These are phyloP conservation scores for Scaptodrosophila latifasciaeformis DNA, from an alignment of 2,888 invertebrate species.

Conservation along the genomic window DNA sequence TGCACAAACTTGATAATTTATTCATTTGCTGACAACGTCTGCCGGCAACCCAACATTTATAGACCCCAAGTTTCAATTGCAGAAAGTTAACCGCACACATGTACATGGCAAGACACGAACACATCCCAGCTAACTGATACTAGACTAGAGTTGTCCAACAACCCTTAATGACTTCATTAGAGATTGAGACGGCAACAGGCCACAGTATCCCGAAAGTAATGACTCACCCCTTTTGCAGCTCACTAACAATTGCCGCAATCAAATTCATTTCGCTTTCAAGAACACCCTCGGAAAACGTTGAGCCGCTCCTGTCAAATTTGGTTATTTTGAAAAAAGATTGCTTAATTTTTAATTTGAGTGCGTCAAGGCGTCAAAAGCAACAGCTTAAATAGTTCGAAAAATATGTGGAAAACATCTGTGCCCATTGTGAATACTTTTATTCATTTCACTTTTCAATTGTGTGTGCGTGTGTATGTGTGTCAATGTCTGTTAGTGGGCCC, in stretches of 20 bases:
- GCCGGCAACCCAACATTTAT: constrained; percentile 34
- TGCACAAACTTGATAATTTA: constrained; percentile 63
- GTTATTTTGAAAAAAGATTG: not conserved
- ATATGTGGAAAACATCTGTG: constrained; percentile 51
- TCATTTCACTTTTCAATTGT: constrained; percentile 26
- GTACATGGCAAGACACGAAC: constrained; percentile 9
- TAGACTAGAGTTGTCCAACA: constrained; percentile 22
- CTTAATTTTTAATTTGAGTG: constrained; percentile 50
- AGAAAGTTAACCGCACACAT: constrained; percentile 52
- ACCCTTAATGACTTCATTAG: constrained; percentile 66
- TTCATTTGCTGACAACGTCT: constrained; percentile 48
- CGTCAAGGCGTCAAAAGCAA: constrained; percentile 50
- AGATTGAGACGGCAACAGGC: not conserved
- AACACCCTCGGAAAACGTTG: not conserved
- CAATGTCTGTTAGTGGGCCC: constrained; percentile 13
- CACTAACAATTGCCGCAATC: constrained; percentile 37
- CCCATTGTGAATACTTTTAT: constrained; percentile 29
- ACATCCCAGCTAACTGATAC: constrained; percentile 18
- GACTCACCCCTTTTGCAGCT: constrained; percentile 22
- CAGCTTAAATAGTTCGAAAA: constrained; percentile 55
- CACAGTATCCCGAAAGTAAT: constrained; percentile 11
- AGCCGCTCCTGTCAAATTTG: not conserved
- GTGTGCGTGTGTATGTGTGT: not conserved
- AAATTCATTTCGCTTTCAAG: constrained; percentile 30
- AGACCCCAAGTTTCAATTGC: constrained; percentile 43